Conservation (phyloP, 2,888 invertebrate genomes). For the Eupithecia subfuscata region DNA sequence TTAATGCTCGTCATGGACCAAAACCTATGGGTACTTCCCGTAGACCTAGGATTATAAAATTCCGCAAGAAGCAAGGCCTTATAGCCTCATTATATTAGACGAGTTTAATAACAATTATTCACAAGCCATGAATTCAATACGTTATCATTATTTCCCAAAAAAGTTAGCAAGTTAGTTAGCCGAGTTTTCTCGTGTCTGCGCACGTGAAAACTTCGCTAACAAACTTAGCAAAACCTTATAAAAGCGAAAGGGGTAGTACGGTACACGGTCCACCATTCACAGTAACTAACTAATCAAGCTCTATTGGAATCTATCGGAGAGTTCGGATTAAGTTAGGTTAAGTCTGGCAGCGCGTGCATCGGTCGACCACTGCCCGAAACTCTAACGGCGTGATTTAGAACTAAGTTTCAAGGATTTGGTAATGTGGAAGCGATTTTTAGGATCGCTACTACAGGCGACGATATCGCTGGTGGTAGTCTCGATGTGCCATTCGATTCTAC, state of each 20-base stretch:
- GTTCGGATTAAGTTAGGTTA: slow-evolving; percentile 1
- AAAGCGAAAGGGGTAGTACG: background rate
- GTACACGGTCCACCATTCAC: slow-evolving; percentile 6
- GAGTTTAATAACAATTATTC: no score
- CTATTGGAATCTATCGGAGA: slow-evolving; percentile 14
- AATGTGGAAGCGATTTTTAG: background rate
- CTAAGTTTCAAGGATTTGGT: background rate
- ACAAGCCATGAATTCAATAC: no score
- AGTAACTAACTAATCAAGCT: slow-evolving; percentile 24
- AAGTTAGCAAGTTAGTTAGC: background rate
- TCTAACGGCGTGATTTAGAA: background rate
- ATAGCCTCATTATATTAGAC: no score
- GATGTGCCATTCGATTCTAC: no score
- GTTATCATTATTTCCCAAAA: background rate
- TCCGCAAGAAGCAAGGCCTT: no score
- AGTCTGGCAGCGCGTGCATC: background rate
- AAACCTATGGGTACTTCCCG: no score
- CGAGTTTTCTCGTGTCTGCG: no score
- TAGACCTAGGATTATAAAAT: no score
- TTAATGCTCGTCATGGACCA: no score
- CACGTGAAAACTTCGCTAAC: background rate
- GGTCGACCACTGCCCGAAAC: background rate
- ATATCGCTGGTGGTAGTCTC: background rate
- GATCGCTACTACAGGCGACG: background rate
- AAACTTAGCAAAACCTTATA: background rate